These are phyloP conservation scores for Styela plicata DNA, from an alignment of 23 tunicate genomes.

Conservation along the genomic window DNA sequence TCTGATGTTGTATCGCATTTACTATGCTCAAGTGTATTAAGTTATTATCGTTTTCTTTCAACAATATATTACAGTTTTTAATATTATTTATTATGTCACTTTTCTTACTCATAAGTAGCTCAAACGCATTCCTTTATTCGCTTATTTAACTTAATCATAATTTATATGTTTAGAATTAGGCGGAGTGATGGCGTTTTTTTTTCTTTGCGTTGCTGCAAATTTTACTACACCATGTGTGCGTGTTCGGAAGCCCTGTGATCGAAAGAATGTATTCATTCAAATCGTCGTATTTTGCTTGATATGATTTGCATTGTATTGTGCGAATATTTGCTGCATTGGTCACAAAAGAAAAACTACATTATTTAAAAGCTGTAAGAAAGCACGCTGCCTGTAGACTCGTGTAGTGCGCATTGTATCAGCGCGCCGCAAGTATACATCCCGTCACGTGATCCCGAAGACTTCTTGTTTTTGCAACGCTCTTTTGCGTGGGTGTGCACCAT, in stretches of 20 bases:
- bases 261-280: not conserved
- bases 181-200: not conserved
- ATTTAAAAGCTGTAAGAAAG: not conserved
- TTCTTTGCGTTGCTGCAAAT: not conserved
- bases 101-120: conserved; percentile 10
- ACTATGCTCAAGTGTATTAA: conserved; percentile 25
- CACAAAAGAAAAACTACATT: not conserved
- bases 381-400: not conserved
- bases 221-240: not conserved
- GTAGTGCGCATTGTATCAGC: not conserved
- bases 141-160: conserved; percentile 22
- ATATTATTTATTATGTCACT: conserved; percentile 6
- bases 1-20: not conserved
- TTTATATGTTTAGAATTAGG: not conserved
- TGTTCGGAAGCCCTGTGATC: not conserved
- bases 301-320: not conserved
- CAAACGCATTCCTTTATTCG: conserved; percentile 9
- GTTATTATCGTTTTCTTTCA: conserved; percentile 27
- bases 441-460: conserved; percentile 9
- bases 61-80: conserved; percentile 23
- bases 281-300: not conserved
- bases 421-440: conserved; percentile 21
- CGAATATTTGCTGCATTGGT: not conserved
- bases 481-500: not conserved
- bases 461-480: not conserved